Percentiles rank a stretch among this genome's conserved stretches.
These are phyloP conservation scores for Trichopria drosophilae DNA, from an alignment of 2,888 invertebrate genomes.

Conservation along the genomic window DNA sequence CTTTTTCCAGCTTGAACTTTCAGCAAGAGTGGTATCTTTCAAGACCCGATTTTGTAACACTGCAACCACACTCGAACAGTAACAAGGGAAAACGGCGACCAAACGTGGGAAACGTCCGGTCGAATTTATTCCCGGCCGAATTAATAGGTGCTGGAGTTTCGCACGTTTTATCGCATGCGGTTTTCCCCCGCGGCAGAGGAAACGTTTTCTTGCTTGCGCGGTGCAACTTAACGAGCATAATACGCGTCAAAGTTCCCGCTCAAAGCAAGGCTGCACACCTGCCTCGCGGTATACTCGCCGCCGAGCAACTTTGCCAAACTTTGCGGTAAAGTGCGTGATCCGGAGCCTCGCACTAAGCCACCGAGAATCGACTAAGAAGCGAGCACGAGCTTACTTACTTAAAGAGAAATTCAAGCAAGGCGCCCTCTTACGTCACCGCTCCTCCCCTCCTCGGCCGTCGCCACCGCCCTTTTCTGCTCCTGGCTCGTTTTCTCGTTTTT, in stretches of 20 bases:
- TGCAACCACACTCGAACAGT: no score
- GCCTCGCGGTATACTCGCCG: neutral
- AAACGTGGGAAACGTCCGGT: no score
- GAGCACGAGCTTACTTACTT: slow-evolving; percentile 34
- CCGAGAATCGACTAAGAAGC: no score
- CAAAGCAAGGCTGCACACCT: slow-evolving; percentile 36
- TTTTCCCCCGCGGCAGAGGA: slow-evolving; percentile 11
- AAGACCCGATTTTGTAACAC: no score
- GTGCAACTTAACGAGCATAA: slow-evolving; percentile 47
- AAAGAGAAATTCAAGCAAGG: slow-evolving; percentile 12
- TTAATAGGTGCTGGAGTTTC: slow-evolving; percentile 16
- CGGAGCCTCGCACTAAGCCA: slow-evolving; percentile 30
- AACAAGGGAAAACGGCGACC: no score
- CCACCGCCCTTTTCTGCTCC: no score
- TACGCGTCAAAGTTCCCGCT: slow-evolving; percentile 47
- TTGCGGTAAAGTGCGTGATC: slow-evolving; percentile 43
- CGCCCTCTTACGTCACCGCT: no score
- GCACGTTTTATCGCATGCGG: slow-evolving; percentile 21
- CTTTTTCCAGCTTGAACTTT: no score
- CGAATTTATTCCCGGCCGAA: no score
- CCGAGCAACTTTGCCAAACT: slow-evolving; percentile 38
- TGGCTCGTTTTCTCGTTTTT: no score
- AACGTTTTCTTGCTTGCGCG: slow-evolving; percentile 6
- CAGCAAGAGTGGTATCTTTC: no score
- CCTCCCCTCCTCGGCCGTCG: no score